Evolutionary conservation across 2,888 invertebrate genomes (phyloP).

Genomic region (Isotomurus palustris): DNA sequence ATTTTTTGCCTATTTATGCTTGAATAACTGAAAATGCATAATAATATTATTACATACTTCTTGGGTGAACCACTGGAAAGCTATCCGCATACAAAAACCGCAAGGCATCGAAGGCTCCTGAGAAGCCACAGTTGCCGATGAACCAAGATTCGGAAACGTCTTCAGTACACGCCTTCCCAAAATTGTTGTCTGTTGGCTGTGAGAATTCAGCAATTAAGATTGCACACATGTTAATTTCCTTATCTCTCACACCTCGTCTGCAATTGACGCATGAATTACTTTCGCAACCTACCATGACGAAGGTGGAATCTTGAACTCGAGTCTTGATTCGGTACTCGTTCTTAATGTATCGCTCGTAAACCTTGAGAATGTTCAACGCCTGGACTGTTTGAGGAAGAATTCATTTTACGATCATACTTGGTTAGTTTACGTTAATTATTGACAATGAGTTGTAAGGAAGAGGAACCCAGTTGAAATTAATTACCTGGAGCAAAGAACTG

Average conservation of each 20-base stretch:
- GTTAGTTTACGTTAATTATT: no score
- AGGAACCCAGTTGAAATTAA: background rate
- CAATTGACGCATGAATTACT: no score
- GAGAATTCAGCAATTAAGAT: background rate
- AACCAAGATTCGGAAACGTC: background rate
- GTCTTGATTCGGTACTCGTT: conserved; percentile 18
- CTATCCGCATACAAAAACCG: conserved; percentile 10
- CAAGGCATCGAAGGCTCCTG: conserved; percentile 15
- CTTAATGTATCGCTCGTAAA: conserved; percentile 27
- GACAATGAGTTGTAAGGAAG: no score
- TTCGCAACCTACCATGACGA: conserved; percentile 5
- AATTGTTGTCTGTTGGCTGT: conserved; percentile 15
- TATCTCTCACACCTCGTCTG: background rate
- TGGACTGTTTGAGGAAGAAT: conserved; percentile 12
- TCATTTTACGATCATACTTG: no score
- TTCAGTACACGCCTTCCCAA: conserved; percentile 9
- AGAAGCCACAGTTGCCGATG: conserved; percentile 20
- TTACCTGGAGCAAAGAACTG: conserved; percentile 21
- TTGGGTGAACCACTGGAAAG: background rate
- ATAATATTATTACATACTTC: no score
- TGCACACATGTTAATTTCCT: background rate
- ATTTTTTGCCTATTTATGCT: no score
- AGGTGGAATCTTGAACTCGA: conserved; percentile 18
- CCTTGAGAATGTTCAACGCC: conserved; percentile 22
- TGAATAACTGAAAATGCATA: no score